Evolutionary conservation across 2,113 vertebrate genomes (phyloP).

Genomic region (Chauna torquata): DNA sequence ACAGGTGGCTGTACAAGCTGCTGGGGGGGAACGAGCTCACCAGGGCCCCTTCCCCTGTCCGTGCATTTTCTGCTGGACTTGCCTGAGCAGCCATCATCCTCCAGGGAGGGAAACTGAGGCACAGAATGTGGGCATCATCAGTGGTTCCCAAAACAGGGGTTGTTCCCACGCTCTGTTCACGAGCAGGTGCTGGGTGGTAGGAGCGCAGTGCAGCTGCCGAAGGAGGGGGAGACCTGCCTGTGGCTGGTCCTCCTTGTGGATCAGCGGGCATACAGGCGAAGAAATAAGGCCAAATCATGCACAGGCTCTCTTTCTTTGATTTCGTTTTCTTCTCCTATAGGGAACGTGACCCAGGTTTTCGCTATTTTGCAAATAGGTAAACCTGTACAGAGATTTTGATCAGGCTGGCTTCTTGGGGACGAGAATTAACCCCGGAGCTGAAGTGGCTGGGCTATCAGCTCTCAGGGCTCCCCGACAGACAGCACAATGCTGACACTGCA

Average conservation of each 20-base stretch:
- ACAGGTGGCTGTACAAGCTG: neutral
- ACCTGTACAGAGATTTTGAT: neutral
- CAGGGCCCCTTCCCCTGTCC: neutral
- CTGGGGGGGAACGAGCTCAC: neutral
- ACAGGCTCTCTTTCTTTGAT: neutral
- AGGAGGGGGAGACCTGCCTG: neutral
- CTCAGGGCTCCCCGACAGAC: neutral
- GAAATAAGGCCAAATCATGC: neutral
- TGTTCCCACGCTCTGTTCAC: rapidly evolving
- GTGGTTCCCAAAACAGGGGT: neutral
- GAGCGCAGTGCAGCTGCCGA: neutral
- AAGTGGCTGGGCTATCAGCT: neutral
- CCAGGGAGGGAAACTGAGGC: neutral
- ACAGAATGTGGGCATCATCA: neutral
- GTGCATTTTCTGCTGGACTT: neutral
- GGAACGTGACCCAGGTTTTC: neutral
- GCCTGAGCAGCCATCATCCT: neutral
- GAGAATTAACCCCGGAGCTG: neutral
- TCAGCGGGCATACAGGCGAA: neutral
- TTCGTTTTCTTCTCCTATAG: neutral
- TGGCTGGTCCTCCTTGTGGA: neutral
- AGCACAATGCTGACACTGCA: neutral
- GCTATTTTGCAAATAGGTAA: neutral
- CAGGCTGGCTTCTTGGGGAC: neutral
- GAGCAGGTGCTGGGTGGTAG: too few relatives aligned